These are phyloP conservation scores for Hybognathus amarus DNA, from an alignment of 2,797 vertebrate species.

Conservation along the genomic window DNA sequence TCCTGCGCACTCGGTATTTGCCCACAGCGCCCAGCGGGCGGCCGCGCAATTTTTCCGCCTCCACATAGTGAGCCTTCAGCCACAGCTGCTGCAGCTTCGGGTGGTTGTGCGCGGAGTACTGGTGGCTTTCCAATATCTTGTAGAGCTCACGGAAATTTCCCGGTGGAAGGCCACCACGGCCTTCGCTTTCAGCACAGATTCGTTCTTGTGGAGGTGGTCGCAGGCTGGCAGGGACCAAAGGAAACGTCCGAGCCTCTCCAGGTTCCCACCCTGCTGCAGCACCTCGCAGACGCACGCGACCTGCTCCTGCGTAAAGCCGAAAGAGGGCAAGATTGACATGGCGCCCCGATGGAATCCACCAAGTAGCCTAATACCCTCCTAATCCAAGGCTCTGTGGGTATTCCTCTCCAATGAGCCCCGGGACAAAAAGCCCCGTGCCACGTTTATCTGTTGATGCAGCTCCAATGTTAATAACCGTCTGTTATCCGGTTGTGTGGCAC, in stretches of 20 bases:
- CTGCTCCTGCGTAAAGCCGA: conserved; percentile 98
- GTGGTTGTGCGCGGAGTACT: conserved; percentile 95
- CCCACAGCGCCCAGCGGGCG: conserved; percentile 93
- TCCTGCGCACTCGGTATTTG: conserved; percentile 94
- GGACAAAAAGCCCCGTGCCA: conserved; percentile 14
- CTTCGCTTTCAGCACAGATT: conserved; percentile 96
- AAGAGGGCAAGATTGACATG: conserved; percentile 97
- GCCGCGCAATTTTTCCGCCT: conserved; percentile 94
- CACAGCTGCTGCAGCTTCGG: conserved; percentile 96
- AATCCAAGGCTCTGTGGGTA: conserved; percentile 11
- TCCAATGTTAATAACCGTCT: conserved; percentile 4
- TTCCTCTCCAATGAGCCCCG: conserved; percentile 25
- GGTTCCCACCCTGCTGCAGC: conserved; percentile 93
- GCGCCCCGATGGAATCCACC: conserved; percentile 63
- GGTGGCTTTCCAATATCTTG: conserved; percentile 95
- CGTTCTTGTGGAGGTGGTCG: conserved; percentile 98
- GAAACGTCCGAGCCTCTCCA: conserved; percentile 93
- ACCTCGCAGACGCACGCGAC: conserved; percentile 97
- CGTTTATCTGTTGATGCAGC: neutral
- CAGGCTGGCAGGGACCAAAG: conserved; percentile 96
- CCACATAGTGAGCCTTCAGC: conserved; percentile 97
- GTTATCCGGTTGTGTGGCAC: neutral
- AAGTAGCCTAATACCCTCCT: neutral
- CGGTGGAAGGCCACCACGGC: conserved; percentile 96
- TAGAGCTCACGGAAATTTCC: conserved; percentile 96